phyloP scores from a whole-genome alignment of 2,113 vertebrate genomes.

The Carassius gibelio region DNA sequence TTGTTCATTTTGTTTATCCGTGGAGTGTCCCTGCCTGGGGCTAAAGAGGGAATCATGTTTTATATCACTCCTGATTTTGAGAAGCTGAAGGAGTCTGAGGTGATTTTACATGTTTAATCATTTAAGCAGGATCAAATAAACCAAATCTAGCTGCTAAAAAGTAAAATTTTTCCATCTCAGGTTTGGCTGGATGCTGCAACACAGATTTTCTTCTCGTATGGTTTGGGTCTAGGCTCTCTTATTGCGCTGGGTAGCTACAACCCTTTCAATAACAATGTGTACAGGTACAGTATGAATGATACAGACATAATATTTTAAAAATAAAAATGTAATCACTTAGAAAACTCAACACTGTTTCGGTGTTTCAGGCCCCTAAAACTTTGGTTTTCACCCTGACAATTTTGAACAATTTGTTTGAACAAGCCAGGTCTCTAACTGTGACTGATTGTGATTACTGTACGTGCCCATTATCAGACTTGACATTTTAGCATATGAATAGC shows the following conservation, averaged over 20 bases:
- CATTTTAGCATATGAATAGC: constrained; percentile 33
- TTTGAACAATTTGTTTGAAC: background rate
- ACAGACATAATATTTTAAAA: background rate
- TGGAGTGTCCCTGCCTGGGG: constrained; percentile 94
- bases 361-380: background rate
- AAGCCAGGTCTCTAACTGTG: background rate
- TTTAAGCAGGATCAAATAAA: background rate
- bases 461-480: background rate
- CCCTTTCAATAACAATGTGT: constrained; percentile 97
- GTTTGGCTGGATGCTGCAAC: constrained; percentile 99
- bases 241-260: constrained; percentile 99
- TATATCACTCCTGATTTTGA: constrained; percentile 96
- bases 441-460: constrained; percentile 3
- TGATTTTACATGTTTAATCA: constrained; percentile 64
- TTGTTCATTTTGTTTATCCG: constrained; percentile 96
- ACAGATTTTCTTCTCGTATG: constrained; percentile 99
- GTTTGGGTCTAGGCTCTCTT: constrained; percentile 93
- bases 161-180: constrained; percentile 71
- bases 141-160: background rate
- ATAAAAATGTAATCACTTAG: background rate
- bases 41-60: constrained; percentile 92
- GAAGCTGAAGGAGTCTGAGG: constrained; percentile 96
- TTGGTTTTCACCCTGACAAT: no score
- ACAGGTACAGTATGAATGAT: constrained; percentile 79
- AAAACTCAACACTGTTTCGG: background rate